Base-by-base conservation (phyloP, 2,113 vertebrate species). In the Phylloscopus whistleri region DNA sequence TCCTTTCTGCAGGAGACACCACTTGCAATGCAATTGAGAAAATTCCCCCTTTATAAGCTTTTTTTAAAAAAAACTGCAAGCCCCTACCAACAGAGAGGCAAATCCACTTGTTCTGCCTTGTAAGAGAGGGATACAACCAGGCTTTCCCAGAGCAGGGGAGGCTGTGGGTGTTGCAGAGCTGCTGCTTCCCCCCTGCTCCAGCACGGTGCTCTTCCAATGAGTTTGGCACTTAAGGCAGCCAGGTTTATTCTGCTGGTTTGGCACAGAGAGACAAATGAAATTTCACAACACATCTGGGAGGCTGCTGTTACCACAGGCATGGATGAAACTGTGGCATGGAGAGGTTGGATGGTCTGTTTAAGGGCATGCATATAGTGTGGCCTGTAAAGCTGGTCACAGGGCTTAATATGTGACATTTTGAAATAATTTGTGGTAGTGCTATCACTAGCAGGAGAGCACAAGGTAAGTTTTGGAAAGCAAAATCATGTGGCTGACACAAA, bases 161-260 rank as follows among this genome's bases (percentile, higher is more conserved):
- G 5, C 18, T 27, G 26, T 17, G 31, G 21, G 37, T 62, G 68
- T 31, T 84, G 30, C 48, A 70, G 76, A 62, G 16, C 51, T 77
- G 46, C 58, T 28, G 10, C 39, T n/a, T 80, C 27, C 31, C 51
- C 51, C 68, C 43, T 5, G 12, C 33, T 59, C 30, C 4, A 1
- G 7, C 17, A 5, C 0, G 0, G 9, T 31, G 44, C 37, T 85
- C 27, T 73, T 78, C 58, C 68, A 55, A 8, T 10, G 10, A 12
- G 6, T 37, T 64, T 85, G 64, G 17, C 31, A 26, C 20, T 62
- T 66, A 27, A 0, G 1, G 17, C 43, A 44, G 35, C 17, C 0
- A 3, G 28, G 10, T n/a, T 88, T 90, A 21, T 79, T 63, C 68
- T 74, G 68, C 68, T 95, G 10, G 16, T 66, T 66, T 59, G 85